phyloP scores from a whole-genome alignment of 2,888 invertebrate species.

The Dicyrtomina minuta region DNA sequence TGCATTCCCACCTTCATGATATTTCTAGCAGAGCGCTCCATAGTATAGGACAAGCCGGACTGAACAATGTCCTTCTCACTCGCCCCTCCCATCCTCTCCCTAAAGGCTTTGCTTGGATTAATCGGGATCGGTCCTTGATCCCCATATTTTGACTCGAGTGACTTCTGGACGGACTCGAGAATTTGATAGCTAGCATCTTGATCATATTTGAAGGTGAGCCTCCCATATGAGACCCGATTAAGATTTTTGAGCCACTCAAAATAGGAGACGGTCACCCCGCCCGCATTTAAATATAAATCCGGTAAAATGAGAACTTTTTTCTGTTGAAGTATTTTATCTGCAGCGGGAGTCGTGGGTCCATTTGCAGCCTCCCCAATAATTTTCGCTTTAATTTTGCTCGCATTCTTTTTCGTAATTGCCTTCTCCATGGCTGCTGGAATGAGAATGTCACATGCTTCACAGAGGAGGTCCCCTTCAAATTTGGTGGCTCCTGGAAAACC shows the following conservation, averaged over 20 bases:
- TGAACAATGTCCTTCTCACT: constrained; percentile 98
- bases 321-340: constrained; percentile 72
- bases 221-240: constrained; percentile 95
- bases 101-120: constrained; percentile 82
- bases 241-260: constrained; percentile 99
- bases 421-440: constrained; percentile 96
- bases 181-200: constrained; percentile 87
- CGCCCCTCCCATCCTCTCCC: constrained; percentile 84
- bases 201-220: constrained; percentile 92
- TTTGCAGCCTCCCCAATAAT: constrained; percentile 96
- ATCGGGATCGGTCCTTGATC: constrained; percentile 73
- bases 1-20: constrained; percentile 90
- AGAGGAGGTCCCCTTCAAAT: constrained; percentile 73
- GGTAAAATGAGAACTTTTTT: constrained; percentile 85
- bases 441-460: constrained; percentile 94
- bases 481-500: constrained; percentile 90
- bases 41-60: constrained; percentile 95
- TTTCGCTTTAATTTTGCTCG: constrained; percentile 84
- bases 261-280: constrained; percentile 97
- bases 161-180: constrained; percentile 94
- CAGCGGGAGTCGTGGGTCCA: constrained; percentile 84
- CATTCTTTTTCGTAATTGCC: constrained; percentile 87
- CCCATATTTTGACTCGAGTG: constrained; percentile 89
- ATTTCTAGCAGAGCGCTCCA: constrained; percentile 92
- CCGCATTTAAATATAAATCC: constrained; percentile 84